A percentile compares a stretch with the other conserved stretches of the same genome.
These are phyloP conservation scores for Ptychadena robeensis DNA, from an alignment of 2,797 vertebrate species.

Conservation along the genomic window DNA sequence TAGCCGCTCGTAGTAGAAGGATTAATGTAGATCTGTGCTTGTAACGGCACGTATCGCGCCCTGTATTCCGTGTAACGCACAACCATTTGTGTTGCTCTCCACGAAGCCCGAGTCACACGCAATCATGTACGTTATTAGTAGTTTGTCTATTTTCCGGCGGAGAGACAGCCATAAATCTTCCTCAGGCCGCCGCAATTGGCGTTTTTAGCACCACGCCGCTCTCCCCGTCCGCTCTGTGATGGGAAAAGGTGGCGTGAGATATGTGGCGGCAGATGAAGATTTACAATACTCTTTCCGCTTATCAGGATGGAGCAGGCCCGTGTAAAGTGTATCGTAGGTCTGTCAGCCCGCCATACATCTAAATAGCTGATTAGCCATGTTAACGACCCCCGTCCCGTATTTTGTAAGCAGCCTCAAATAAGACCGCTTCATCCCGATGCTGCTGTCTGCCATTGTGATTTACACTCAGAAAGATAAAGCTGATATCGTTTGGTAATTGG, in stretches of 20 bases:
- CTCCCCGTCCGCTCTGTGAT: slow-evolving; percentile 10
- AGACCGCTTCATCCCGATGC: not conserved
- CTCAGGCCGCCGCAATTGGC: not conserved
- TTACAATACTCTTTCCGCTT: slow-evolving; percentile 7
- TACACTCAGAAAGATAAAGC: not conserved
- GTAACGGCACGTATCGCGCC: too few species aligned
- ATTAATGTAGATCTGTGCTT: not conserved
- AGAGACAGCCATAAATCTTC: slow-evolving; percentile 2
- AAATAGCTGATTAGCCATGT: slow-evolving; percentile 29
- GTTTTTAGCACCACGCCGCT: not conserved
- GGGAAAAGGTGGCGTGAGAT: not conserved
- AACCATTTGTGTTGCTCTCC: not conserved
- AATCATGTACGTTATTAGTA: slow-evolving; percentile 14
- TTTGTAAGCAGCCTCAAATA: not conserved
- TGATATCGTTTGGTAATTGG: slow-evolving; percentile 2
- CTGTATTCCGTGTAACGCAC: not conserved
- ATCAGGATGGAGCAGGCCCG: slow-evolving; percentile 19
- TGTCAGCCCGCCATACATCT: not conserved
- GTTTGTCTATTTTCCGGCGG: slow-evolving; percentile 1
- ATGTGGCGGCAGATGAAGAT: slow-evolving; percentile 11
- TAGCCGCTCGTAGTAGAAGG: not conserved
- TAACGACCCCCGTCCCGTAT: not conserved
- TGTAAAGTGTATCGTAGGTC: not conserved
- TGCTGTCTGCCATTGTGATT: not conserved
- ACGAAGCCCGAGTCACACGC: not conserved